Percentiles rank a stretch among this genome's conserved stretches.
phyloP scores from a whole-genome alignment of 2,888 invertebrate species.

The Oasisia sp. region DNA sequence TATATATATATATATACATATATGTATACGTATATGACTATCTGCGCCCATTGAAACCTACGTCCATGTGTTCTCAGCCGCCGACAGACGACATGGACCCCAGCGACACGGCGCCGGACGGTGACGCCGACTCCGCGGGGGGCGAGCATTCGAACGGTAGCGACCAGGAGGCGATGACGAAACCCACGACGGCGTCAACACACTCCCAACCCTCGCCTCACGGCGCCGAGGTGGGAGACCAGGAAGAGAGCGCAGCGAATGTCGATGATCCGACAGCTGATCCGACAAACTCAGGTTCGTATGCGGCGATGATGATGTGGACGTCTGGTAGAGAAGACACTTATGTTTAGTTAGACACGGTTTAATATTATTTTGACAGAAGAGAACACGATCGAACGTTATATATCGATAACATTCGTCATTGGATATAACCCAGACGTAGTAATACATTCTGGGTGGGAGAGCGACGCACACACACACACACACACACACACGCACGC shows the following conservation, averaged over 20 bases:
- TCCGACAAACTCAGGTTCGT: background rate
- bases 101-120: background rate
- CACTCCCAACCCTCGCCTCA: background rate
- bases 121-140: background rate
- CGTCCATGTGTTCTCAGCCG: background rate
- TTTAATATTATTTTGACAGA: background rate
- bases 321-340: background rate
- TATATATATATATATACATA: background rate
- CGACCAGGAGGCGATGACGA: background rate
- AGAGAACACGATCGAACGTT: background rate
- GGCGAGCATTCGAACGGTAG: background rate
- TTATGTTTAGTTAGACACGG: background rate
- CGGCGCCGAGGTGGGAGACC: background rate
- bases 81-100: background rate
- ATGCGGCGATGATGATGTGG: background rate
- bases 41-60: background rate
- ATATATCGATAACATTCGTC: background rate
- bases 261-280: background rate
- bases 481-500: too few relatives aligned
- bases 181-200: background rate
- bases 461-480: too few relatives aligned
- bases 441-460: too few relatives aligned
- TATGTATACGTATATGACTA: background rate
- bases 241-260: background rate
- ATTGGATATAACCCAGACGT: background rate